These are phyloP conservation scores for Nymphalis c-album DNA, from an alignment of 2,888 invertebrate genomes.

Conservation along the genomic window DNA sequence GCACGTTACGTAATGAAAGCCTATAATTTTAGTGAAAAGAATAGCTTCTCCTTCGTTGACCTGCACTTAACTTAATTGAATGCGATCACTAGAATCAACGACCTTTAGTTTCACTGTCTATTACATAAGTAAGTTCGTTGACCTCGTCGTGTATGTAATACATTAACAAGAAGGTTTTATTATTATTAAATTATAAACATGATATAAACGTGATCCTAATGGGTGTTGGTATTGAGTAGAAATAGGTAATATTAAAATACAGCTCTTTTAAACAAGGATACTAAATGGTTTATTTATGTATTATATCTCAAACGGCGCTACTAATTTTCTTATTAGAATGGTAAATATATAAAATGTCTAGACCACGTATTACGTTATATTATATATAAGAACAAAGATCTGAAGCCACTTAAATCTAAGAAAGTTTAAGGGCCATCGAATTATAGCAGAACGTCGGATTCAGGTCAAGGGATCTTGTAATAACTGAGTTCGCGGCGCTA, in stretches of 20 bases:
- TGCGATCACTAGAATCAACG: constrained; percentile 23
- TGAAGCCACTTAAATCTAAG: constrained; percentile 30
- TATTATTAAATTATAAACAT: background rate
- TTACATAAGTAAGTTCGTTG: constrained; percentile 31
- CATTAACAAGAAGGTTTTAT: constrained; percentile 6
- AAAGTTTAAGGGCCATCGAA: constrained; percentile 53
- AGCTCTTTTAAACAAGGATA: no score
- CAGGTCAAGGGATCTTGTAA: constrained; percentile 57
- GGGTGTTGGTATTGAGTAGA: no score
- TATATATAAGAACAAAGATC: background rate
- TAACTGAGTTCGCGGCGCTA: constrained; percentile 39
- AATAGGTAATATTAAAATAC: no score
- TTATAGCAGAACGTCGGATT: constrained; percentile 50
- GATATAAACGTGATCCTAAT: background rate
- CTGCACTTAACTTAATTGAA: constrained; percentile 32
- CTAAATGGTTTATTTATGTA: background rate
- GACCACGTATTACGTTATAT: no score
- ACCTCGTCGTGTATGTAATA: constrained; percentile 16
- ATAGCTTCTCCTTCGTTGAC: constrained; percentile 6
- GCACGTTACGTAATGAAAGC: constrained; percentile 5
- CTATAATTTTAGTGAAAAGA: constrained; percentile 1
- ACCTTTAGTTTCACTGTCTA: constrained; percentile 31
- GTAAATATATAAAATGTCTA: no score
- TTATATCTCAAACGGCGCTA: background rate
- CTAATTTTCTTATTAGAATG: no score